Evolutionary conservation across 2,113 vertebrate species (phyloP).

Genomic region (Notarius lentiginosus): DNA sequence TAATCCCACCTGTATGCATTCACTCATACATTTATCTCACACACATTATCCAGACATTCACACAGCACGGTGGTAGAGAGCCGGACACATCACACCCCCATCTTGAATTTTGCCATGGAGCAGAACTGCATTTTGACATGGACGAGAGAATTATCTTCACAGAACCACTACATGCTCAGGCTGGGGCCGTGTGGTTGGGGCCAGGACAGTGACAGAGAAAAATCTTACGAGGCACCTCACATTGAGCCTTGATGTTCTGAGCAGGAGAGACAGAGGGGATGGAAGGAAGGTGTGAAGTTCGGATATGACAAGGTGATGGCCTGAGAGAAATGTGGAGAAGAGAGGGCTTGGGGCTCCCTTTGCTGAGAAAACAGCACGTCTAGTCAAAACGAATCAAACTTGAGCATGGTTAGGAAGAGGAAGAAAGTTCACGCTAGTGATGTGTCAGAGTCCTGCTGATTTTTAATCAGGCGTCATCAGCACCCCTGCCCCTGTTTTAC

Average conservation of each 20-base stretch:
- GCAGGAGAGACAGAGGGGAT: constrained; percentile 1
- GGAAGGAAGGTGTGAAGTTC: constrained; percentile 17
- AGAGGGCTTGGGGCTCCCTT: neutral
- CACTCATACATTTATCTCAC: neutral
- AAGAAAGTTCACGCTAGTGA: constrained; percentile 13
- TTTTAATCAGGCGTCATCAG: constrained; percentile 1
- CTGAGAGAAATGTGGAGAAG: constrained; percentile 5
- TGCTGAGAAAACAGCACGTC: constrained; percentile 12
- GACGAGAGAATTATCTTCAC: constrained; percentile 37
- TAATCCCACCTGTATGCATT: constrained; percentile 15
- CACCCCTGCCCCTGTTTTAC: neutral
- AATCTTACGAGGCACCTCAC: neutral
- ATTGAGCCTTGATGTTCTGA: constrained; percentile 27
- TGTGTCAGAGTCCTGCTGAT: constrained; percentile 1
- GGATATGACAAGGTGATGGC: constrained; percentile 25
- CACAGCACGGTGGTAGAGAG: constrained; percentile 24
- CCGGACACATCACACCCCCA: constrained; percentile 32
- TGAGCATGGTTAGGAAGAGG: neutral
- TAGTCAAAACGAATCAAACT: constrained; percentile 17
- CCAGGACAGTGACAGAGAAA: constrained; percentile 15
- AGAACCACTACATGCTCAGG: neutral
- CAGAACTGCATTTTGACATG: constrained; percentile 45
- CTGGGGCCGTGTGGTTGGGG: neutral
- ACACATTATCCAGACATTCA: constrained; percentile 38
- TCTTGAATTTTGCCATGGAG: constrained; percentile 43